These are phyloP conservation scores for Epistrophe grossulariae DNA, from an alignment of 2,888 invertebrate genomes.

Conservation along the genomic window DNA sequence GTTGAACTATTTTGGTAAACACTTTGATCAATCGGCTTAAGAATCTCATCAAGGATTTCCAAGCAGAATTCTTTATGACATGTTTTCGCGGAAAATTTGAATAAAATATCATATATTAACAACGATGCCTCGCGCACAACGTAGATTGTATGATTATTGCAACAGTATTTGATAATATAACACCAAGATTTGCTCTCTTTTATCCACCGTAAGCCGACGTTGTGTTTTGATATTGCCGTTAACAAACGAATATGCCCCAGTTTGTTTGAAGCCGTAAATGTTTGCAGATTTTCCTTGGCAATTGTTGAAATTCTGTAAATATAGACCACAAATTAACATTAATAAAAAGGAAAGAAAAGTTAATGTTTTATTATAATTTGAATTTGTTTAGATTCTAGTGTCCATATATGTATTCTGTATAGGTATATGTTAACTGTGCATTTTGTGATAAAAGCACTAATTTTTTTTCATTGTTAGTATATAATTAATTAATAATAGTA, in stretches of 20 bases:
- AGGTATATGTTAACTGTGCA: too few relatives aligned
- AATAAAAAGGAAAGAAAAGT: too few relatives aligned
- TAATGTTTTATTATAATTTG: too few relatives aligned
- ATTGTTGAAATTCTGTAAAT: slow-evolving; percentile 78
- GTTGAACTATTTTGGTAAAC: slow-evolving; percentile 83
- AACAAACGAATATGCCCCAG: slow-evolving; percentile 88
- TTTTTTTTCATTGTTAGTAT: too few relatives aligned
- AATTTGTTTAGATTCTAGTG: too few relatives aligned
- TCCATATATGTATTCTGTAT: too few relatives aligned
- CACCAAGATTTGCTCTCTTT: slow-evolving; percentile 87
- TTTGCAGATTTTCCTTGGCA: slow-evolving; percentile 77
- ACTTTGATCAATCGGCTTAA: slow-evolving; percentile 86
- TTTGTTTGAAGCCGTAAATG: slow-evolving; percentile 86
- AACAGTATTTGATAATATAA: slow-evolving; percentile 87
- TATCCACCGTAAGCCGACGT: slow-evolving; percentile 88
- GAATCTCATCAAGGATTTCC: slow-evolving; percentile 85
- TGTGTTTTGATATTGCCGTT: slow-evolving; percentile 86
- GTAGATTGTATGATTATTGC: slow-evolving; percentile 89
- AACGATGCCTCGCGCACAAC: slow-evolving; percentile 88
- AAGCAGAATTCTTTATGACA: slow-evolving; percentile 85
- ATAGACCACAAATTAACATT: neutral
- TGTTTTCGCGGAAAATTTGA: slow-evolving; percentile 83
- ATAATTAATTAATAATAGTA: too few relatives aligned
- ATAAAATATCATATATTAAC: slow-evolving; percentile 86
- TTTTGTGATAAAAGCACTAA: too few relatives aligned